A percentile compares a stretch with the other conserved stretches of the same genome.
phyloP scores from a whole-genome alignment of 2,113 vertebrate species.

The Saiga tatarica region DNA sequence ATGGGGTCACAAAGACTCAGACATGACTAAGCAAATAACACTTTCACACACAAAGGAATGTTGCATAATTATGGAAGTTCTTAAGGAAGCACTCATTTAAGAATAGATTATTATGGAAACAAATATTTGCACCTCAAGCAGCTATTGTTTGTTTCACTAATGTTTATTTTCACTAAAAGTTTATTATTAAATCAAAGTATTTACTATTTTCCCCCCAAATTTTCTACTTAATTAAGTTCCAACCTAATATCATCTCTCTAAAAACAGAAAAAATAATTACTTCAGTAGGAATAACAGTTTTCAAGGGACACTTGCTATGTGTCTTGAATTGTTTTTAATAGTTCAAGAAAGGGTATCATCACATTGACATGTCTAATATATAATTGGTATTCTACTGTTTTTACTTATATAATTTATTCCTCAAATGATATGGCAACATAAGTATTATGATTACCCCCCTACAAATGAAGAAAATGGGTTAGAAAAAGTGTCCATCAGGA shows the following conservation, averaged over 20 bases:
- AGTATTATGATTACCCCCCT: neutral
- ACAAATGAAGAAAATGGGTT: neutral
- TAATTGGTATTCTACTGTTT: neutral
- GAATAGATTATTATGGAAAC: constrained; percentile 7
- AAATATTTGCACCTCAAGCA: neutral
- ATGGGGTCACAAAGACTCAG: neutral
- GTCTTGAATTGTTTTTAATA: neutral
- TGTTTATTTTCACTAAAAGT: constrained; percentile 12
- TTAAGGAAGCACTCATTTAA: constrained; percentile 8
- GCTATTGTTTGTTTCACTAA: neutral
- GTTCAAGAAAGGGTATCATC: neutral
- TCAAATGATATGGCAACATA: neutral
- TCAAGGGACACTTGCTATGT: neutral
- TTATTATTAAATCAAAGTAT: neutral
- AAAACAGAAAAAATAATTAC: neutral
- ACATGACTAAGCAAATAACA: neutral
- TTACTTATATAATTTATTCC: neutral
- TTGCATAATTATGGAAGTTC: neutral
- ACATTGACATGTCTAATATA: neutral
- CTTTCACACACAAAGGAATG: neutral
- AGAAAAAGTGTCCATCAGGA: neutral
- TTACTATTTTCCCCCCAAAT: no score
- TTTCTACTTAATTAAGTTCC: neutral
- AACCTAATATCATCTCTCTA: neutral
- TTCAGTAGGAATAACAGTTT: neutral